Percentiles rank a stretch among this genome's conserved stretches.
Conservation (phyloP, 2,797 vertebrate species). For the Siniperca obscura region DNA sequence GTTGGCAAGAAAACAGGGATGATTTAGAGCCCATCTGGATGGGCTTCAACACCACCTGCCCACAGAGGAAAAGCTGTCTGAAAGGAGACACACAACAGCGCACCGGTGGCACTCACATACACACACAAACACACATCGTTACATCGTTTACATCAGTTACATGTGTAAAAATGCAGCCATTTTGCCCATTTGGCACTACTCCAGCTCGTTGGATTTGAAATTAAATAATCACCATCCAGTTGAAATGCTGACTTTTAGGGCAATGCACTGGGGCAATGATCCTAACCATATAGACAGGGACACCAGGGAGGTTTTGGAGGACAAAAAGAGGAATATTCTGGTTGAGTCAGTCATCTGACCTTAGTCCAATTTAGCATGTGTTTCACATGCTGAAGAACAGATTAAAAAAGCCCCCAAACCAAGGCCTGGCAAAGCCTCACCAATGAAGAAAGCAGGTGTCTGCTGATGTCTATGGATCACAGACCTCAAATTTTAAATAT, state of each 20-base stretch:
- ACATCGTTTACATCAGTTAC: constrained; percentile 43
- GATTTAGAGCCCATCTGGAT: constrained; percentile 79
- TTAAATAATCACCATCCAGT: constrained; percentile 18
- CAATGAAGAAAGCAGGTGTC: constrained; percentile 1
- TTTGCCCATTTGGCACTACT: not conserved
- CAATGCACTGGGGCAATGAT: not conserved
- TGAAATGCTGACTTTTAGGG: constrained; percentile 11
- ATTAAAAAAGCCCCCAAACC: not conserved
- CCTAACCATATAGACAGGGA: not conserved
- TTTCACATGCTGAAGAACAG: constrained; percentile 17
- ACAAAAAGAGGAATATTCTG: not conserved
- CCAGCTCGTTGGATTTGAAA: constrained; percentile 20
- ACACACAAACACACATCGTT: constrained; percentile 32
- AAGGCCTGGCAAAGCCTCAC: not conserved
- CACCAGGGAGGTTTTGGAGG: not conserved
- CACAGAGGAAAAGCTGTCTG: constrained; percentile 63
- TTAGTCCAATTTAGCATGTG: not conserved
- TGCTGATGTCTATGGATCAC: constrained; percentile 4
- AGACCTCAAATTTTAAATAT: constrained; percentile 17
- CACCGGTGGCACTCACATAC: constrained; percentile 17
- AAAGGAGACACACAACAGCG: constrained; percentile 40
- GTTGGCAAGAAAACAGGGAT: constrained; percentile 66
- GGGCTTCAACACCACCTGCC: constrained; percentile 74
- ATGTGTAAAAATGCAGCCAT: constrained; percentile 30
- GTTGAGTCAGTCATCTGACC: not conserved